Base-by-base conservation (phyloP, 2,888 invertebrate species). In the Rotaria socialis region DNA sequence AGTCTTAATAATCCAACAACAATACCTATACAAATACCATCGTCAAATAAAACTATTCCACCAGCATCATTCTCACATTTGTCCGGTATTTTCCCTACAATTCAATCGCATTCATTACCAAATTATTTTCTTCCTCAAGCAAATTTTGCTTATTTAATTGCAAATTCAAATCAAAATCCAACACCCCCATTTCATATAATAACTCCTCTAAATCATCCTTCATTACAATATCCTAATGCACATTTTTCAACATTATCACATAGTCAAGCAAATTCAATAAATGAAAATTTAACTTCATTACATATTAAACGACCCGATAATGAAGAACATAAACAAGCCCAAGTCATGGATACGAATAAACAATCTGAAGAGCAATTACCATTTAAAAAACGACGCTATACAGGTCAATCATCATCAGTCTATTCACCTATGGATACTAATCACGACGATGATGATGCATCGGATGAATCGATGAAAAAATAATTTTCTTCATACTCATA, bases 381-480 rank as follows among this genome's bases (percentile, higher is more conserved):
- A 47, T 80, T 80, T 80, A 80, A 80, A n/a, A 80, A 80, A 80
- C 80, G 80, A n/a, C 67, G 67, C 6, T 67, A 67, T 35, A 16
- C 67, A 35, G 67, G 67, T 67, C 35, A 67, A 67, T 35, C 35
- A 67, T 67, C 67, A 35, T 67, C 67, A 35, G 35, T 67, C 5
- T 19, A 35, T 67, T 67, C 67, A 16, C 67, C 67, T 0, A 67
- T 67, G 67, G 67, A 67, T 35, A 67, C 19, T 2, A 35, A 67
- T 67, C 67, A 67, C 19, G 67, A 67, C 6, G 67, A 67, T 35
- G 67, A 67, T 35, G 67, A 67, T 19, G 27, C 67, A 35, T 67
- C 67, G 2, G 19, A 67, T 67, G 67, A 67, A 67, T 67, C 67
- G 16, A 35, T 67, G 35, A 67, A 67, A 67, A 67, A 67, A 67